Base-by-base conservation (phyloP, 2,888 invertebrate genomes). In the Chrysodeixis includens region DNA sequence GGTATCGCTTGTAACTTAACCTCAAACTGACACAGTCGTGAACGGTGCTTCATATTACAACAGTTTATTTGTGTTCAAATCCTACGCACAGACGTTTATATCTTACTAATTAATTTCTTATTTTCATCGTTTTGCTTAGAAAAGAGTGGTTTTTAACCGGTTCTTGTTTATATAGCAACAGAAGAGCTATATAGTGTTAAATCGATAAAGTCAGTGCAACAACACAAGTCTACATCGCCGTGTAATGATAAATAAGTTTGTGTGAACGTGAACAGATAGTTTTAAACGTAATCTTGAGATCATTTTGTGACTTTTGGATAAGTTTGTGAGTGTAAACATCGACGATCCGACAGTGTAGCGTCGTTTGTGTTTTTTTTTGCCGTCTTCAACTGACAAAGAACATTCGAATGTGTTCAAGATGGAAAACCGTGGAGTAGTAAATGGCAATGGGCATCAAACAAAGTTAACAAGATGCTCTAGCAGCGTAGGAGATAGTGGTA, bases 1-100 rank as follows among this genome's bases (percentile, higher is more conserved):
- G 92, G 93, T 89, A 91, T 88, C 89, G 93, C 90, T 91, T 91
- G 93, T 93, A 92, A 93, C 92, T 93, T 94, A 94, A 95, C 95
- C 95, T 94, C 93, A 95, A 94, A 94, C 91, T 89, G 92, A 92
- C 92, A 92, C 93, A 92, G 93, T 91, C 93, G 93, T 92, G 92
- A 93, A 89, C 90, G 90, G 88, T 91, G 93, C 91, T 89, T 91
- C 91, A 88, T 89, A 90, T 90, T 90, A 91, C 89, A 87, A 90
- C 90, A 87, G 87, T 88, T 87, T 85, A 85, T 87, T 88, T 88
- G 83, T 84, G 86, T 87, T 84, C 84, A 82, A 88, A 84, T 81
- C 83, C 76, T 76, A 74, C 51, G 64, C 74, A 69, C 66, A 62
- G 56, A 71, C 66, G 62, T 62, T 69, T 61, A 54, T 66, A 60